Base-by-base conservation (phyloP, 1,140 invertebrate genomes). In the Lanistes nyassanus region DNA sequence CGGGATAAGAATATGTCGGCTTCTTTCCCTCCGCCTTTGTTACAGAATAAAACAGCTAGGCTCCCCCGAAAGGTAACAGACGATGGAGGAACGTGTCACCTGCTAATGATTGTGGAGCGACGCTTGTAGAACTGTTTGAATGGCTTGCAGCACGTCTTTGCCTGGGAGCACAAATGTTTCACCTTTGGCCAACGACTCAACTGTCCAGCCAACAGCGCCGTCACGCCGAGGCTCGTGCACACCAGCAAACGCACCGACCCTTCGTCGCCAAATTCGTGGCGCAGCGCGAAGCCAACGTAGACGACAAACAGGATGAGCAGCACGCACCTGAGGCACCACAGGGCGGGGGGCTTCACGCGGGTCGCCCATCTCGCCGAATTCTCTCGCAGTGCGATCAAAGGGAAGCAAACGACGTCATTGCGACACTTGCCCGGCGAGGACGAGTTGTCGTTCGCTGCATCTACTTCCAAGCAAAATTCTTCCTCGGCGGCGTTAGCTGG, bases 401-500 rank as follows among this genome's bases (percentile, higher is more conserved):
- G 56, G 56, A 31, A n/a, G 29, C 56, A 60, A 26, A 60, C 56
- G 56, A 31, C n/a, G 23, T 60, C 56, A 23, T 60, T 60, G 56
- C 56, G 56, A 60, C 56, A 60, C n/a, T 47, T 47, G 19, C 42
- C 19, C 42, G n/a, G n/a, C n/a, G 42, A 47, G 42, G 42, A 47
- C 9, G 42, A 47, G 42, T 47, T 47, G 42, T 16, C 19, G 42
- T 6, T 47, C 42, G 1, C 9, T 47, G 42, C 9, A 6, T 47
- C 1, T 0, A 9, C 42, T 47, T 47, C 42, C 42, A 47, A 47
- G 19, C 42, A 47, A 9, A 16, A 16, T 16, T 47, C 42, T 16
- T 47, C 42, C 9, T 5, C 39, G 5, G 39, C 13, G 39, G 19
- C 42, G 19, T 47, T 9, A 9, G 19, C 42, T 9, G 19, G 9